These are phyloP conservation scores for Bombus soroeensis DNA, from an alignment of 1,140 invertebrate genomes.

Conservation along the genomic window DNA sequence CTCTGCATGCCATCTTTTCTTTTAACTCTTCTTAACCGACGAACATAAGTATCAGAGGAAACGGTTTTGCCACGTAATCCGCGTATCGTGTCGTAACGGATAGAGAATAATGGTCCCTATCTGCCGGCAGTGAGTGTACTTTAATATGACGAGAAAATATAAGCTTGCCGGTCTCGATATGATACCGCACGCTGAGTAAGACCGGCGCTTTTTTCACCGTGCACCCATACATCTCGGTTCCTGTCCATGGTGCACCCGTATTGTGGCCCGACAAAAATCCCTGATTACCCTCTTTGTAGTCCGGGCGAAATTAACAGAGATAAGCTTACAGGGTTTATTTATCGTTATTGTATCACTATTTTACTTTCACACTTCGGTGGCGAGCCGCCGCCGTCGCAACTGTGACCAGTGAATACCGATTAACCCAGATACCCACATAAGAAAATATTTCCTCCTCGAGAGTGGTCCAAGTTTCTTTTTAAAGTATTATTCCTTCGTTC, in stretches of 20 bases:
- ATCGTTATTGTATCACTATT: constrained; percentile 51
- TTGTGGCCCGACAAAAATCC: constrained; percentile 30
- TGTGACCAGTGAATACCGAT: constrained; percentile 38
- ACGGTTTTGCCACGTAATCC: constrained; percentile 43
- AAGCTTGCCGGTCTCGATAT: constrained; percentile 53
- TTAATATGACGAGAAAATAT: constrained; percentile 62
- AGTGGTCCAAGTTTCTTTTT: constrained; percentile 2
- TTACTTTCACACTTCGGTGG: constrained; percentile 54
- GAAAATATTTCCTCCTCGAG: constrained; percentile 23
- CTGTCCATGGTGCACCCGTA: not conserved
- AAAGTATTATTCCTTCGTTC: not conserved
- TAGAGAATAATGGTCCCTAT: constrained; percentile 58
- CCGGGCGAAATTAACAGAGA: constrained; percentile 52
- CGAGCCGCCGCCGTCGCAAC: constrained; percentile 14
- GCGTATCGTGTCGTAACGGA: constrained; percentile 49
- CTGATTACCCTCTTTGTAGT: constrained; percentile 49
- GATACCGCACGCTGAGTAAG: constrained; percentile 53
- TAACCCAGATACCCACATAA: constrained; percentile 51
- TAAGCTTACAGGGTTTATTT: constrained; percentile 49
- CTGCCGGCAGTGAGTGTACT: constrained; percentile 42
- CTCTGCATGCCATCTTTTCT: not conserved
- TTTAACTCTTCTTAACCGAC: too few species aligned
- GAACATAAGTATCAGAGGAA: constrained; percentile 24
- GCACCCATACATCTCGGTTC: too few species aligned
- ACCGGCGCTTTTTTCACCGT: constrained; percentile 12